These are phyloP conservation scores for Xenopus tropicalis DNA, from an alignment of 2,113 vertebrate species.

Conservation along the genomic window DNA sequence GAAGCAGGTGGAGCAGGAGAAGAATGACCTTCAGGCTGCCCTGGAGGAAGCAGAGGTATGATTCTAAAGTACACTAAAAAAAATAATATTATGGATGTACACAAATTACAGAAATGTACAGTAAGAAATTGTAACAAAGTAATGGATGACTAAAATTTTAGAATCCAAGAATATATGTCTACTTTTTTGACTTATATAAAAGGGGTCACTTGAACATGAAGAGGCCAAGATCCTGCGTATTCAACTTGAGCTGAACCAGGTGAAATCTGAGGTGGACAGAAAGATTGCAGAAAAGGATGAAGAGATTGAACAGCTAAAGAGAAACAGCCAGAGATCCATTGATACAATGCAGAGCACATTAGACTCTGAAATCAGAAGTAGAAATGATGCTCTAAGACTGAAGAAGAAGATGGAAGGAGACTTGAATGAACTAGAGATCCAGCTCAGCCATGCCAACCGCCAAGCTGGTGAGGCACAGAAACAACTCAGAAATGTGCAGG, in stretches of 20 bases:
- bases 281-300: conserved; percentile 74
- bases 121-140: too few species aligned
- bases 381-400: conserved; percentile 70
- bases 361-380: conserved; percentile 71
- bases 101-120: too few species aligned
- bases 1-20: conserved; percentile 75
- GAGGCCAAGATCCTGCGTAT: conserved; percentile 73
- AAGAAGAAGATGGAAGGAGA: conserved; percentile 79
- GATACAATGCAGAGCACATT: conserved; percentile 68
- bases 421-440: conserved; percentile 75
- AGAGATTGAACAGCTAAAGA: conserved; percentile 75
- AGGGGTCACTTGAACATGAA: conserved; percentile 74
- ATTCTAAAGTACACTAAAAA: too few species aligned
- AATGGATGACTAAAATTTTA: too few species aligned
- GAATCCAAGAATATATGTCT: too few species aligned
- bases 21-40: conserved; percentile 70
- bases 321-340: conserved; percentile 63
- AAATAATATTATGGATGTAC: too few species aligned
- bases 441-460: conserved; percentile 68
- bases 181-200: background rate
- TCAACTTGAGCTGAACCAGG: conserved; percentile 74
- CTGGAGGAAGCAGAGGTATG: conserved; percentile 80
- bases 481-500: conserved; percentile 67
- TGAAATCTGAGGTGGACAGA: conserved; percentile 72
- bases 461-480: conserved; percentile 69